Conservation (phyloP, 2,797 vertebrate genomes). For the Glossophaga mutica region DNA sequence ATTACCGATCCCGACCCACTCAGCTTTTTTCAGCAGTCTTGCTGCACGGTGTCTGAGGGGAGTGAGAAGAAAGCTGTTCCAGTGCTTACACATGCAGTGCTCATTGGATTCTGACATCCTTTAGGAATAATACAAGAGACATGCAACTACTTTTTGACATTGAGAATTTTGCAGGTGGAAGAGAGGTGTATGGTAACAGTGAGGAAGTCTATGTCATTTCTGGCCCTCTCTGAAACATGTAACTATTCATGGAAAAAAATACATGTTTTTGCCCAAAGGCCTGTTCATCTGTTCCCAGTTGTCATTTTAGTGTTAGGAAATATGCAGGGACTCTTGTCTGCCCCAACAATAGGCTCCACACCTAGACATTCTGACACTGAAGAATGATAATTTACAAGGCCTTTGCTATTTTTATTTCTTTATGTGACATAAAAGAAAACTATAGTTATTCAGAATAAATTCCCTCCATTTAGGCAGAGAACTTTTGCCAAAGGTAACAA, state of each 20-base stretch:
- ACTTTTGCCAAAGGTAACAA: conserved; percentile 70
- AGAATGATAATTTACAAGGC: conserved; percentile 59
- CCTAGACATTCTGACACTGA: conserved; percentile 51
- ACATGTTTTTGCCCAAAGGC: conserved; percentile 34
- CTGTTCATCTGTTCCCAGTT: background rate
- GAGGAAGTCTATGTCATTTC: background rate
- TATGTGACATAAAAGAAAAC: conserved; percentile 66
- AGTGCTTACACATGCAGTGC: background rate
- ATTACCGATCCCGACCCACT: background rate
- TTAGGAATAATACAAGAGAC: background rate
- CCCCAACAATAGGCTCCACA: background rate
- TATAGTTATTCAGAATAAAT: conserved; percentile 56
- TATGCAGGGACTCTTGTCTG: conserved; percentile 19
- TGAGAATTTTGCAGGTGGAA: conserved; percentile 17
- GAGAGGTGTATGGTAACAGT: background rate
- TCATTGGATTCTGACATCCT: background rate
- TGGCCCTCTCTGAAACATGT: conserved; percentile 29
- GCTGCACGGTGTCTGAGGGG: background rate
- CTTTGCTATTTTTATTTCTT: conserved; percentile 71
- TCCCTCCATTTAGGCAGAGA: conserved; percentile 67
- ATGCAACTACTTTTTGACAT: background rate
- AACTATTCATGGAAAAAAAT: conserved; percentile 4
- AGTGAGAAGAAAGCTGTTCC: background rate
- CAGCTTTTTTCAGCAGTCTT: background rate
- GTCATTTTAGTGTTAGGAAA: conserved; percentile 31